A percentile compares a stretch with the other conserved stretches of the same genome.
Evolutionary conservation across 2,113 vertebrate species (phyloP).

Genomic region (Antigone vipio): DNA sequence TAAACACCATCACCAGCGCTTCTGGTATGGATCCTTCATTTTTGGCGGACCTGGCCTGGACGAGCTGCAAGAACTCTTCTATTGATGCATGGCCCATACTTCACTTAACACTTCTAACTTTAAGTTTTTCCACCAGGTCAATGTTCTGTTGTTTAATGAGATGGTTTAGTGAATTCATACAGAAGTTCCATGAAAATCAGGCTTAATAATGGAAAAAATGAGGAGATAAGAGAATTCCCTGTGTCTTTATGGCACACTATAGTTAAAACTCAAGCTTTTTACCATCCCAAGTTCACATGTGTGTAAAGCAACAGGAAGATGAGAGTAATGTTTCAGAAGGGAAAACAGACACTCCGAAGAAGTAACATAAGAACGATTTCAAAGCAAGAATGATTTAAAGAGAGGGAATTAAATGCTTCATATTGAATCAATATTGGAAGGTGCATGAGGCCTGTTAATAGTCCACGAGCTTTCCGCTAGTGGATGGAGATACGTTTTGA

Average conservation of each 20-base stretch:
- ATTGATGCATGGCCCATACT: background rate
- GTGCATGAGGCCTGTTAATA: background rate
- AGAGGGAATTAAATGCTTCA: background rate
- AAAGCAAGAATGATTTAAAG: background rate
- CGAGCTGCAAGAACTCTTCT: background rate
- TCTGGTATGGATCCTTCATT: background rate
- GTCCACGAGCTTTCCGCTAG: background rate
- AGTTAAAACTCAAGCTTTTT: background rate
- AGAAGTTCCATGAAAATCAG: background rate
- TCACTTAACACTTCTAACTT: background rate
- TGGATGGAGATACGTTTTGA: background rate
- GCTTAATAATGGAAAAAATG: background rate
- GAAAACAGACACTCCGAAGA: background rate
- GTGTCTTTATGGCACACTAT: background rate
- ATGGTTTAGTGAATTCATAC: background rate
- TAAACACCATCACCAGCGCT: background rate
- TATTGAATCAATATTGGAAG: background rate
- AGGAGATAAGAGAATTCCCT: background rate
- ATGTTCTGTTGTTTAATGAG: background rate
- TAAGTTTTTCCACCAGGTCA: background rate
- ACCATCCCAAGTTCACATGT: background rate
- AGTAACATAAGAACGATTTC: background rate
- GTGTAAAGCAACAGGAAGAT: background rate
- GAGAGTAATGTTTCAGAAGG: background rate
- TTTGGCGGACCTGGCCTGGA: background rate